phyloP scores from a whole-genome alignment of 2,888 invertebrate species.

The Tachina grossa region DNA sequence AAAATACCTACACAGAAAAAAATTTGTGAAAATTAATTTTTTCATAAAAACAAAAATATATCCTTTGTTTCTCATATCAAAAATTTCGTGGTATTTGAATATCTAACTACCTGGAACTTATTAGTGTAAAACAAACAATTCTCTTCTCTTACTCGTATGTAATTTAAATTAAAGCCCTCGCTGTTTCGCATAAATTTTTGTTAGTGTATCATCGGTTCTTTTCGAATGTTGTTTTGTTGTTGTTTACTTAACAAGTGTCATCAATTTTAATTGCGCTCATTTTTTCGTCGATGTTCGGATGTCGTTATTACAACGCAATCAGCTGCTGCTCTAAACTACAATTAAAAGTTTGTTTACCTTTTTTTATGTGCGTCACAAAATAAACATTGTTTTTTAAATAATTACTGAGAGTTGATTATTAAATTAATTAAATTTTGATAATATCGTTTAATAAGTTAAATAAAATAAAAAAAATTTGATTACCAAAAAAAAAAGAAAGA shows the following conservation, averaged over 20 bases:
- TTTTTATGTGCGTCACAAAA: constrained; percentile 37
- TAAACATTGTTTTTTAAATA: neutral
- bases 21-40: neutral
- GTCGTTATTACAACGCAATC: constrained; percentile 42
- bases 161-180: constrained; percentile 33
- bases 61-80: neutral
- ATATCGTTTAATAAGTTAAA: constrained; percentile 8
- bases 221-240: constrained; percentile 7
- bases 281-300: constrained; percentile 30
- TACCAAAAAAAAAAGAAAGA: constrained; percentile 5
- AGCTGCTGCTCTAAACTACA: constrained; percentile 61
- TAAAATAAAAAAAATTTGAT: neutral
- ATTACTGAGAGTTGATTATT: constrained; percentile 17
- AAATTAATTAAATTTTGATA: constrained; percentile 31
- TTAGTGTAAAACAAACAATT: constrained; percentile 17
- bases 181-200: constrained; percentile 28
- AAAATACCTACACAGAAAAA: neutral
- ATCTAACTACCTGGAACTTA: constrained; percentile 10
- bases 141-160: neutral
- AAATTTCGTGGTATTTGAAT: neutral
- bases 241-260: constrained; percentile 63
- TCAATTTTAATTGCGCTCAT: constrained; percentile 69
- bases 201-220: constrained; percentile 13
- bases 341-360: constrained; percentile 68
- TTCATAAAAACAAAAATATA: neutral